Evolutionary conservation across 2,888 invertebrate genomes (phyloP), one percentile per base, ranked within the genome.

Genomic region (Heliconius hortense): DNA sequence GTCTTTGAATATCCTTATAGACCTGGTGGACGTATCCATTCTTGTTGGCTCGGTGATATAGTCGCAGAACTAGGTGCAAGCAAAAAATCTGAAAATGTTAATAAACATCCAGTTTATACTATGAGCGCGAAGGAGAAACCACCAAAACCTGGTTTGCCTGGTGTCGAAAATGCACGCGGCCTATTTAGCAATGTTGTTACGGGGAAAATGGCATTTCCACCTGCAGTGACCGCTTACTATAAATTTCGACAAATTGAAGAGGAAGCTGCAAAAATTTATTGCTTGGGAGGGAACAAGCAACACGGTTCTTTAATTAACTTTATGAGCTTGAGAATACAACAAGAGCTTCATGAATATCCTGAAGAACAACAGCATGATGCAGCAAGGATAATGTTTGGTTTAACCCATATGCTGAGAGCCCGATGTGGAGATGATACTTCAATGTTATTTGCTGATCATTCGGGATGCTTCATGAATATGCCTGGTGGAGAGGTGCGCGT

Each of bases 31-130:
- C 94, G 97, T 68, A 96, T 97, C 64, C 96, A 96, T 83, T 96
- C 97, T 0, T 96, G 96, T 83, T 96, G 96, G 95, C 89, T 97
- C 28, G 96, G 96, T n/a, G 96, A 97, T 81, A 95, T 96, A 1
- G 96, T 96, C 26, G 96, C 96, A 11, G 97, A 97, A 85, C 93
- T 97, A 86, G 97, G 97, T 2, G 96, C 97, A 1, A 95, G 95
- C 77, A 96, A 95, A 94, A 96, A 95, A 26, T 94, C 95, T 11
- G 95, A 96, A 63, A 87, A 86, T 73, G 81, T 80, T 69, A 81
- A 81, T 53, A 88, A 86, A 53, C 91, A 93, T 86, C 96, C 96
- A 0, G 92, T 96, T n/a, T 96, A 95, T 84, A 93, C 93, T 10
- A 85, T 96, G 79, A 95, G 95, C 0, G 95, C 95, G 0, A 92